These are phyloP conservation scores for Lipophrys pholis DNA, from an alignment of 2,113 vertebrate species.

Conservation along the genomic window DNA sequence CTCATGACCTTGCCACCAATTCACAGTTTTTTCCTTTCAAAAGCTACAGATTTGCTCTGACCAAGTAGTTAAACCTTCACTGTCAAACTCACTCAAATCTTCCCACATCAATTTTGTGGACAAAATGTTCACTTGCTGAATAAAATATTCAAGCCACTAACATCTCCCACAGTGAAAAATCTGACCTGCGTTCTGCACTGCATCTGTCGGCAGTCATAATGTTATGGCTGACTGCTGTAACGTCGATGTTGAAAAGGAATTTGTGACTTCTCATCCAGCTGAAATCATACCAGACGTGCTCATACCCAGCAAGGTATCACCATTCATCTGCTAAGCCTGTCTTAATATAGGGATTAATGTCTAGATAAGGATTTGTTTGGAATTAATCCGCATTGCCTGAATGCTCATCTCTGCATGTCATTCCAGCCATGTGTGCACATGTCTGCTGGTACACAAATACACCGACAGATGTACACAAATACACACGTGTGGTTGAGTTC, in stretches of 20 bases:
- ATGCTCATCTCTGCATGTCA: constrained; percentile 59
- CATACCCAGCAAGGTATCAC: constrained; percentile 54
- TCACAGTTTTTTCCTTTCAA: no score
- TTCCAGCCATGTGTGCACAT: constrained; percentile 13
- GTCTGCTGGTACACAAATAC: constrained; percentile 15
- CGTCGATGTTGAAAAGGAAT: constrained; percentile 9
- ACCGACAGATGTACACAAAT: constrained; percentile 8
- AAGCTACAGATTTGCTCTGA: no score
- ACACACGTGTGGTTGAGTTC: not conserved
- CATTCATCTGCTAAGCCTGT: constrained; percentile 46
- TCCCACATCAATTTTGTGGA: no score
- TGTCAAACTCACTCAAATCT: no score
- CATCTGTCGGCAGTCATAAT: no score
- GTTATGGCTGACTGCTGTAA: no score
- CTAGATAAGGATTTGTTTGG: constrained; percentile 60
- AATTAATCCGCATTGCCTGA: constrained; percentile 43
- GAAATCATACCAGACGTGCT: constrained; percentile 23
- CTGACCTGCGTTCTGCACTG: no score
- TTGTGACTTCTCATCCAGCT: constrained; percentile 20
- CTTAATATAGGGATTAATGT: constrained; percentile 67
- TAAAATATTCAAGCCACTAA: no score
- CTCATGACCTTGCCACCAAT: no score
- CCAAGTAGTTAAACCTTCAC: no score
- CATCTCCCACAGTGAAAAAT: no score
- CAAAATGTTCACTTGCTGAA: no score